A percentile compares a stretch with the other conserved stretches of the same genome.
Evolutionary conservation across 1,140 invertebrate species (phyloP).

Genomic region (Drosophila tropicalis): DNA sequence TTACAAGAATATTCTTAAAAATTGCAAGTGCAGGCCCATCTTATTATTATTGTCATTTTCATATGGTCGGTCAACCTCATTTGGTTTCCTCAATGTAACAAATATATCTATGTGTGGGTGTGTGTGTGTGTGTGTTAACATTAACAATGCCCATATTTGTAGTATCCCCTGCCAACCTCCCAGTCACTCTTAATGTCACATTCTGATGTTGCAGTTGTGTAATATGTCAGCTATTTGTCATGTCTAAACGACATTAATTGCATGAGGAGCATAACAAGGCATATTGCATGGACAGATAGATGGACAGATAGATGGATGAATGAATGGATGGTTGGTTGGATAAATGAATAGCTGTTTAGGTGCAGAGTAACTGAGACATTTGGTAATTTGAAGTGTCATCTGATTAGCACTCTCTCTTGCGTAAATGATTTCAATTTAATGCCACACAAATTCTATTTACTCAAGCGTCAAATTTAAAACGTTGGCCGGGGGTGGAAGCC

Average conservation of each 20-base stretch:
- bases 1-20: constrained; percentile 55
- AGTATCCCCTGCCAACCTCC: background rate
- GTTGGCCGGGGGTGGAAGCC: too few relatives aligned
- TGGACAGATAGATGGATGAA: constrained; percentile 16
- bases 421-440: too few relatives aligned
- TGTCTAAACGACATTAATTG: constrained; percentile 28
- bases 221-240: constrained; percentile 69
- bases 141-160: too few relatives aligned
- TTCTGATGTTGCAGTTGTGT: constrained; percentile 66
- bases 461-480: too few relatives aligned
- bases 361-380: background rate
- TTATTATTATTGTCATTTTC: background rate
- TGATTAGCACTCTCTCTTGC: too few relatives aligned
- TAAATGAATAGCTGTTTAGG: constrained; percentile 24
- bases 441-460: too few relatives aligned
- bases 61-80: constrained; percentile 4
- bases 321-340: constrained; percentile 6
- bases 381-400: too few relatives aligned
- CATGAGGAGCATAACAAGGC: background rate
- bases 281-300: constrained; percentile 4
- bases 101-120: constrained; percentile 49
- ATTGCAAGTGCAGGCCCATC: too few relatives aligned
- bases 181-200: constrained; percentile 49
- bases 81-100: constrained; percentile 42
- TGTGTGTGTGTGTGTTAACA: constrained; percentile 48